A percentile compares a stretch with the other conserved stretches of the same genome.
Evolutionary conservation across 2,888 invertebrate species (phyloP).

Genomic region (Agrotis exclamationis): DNA sequence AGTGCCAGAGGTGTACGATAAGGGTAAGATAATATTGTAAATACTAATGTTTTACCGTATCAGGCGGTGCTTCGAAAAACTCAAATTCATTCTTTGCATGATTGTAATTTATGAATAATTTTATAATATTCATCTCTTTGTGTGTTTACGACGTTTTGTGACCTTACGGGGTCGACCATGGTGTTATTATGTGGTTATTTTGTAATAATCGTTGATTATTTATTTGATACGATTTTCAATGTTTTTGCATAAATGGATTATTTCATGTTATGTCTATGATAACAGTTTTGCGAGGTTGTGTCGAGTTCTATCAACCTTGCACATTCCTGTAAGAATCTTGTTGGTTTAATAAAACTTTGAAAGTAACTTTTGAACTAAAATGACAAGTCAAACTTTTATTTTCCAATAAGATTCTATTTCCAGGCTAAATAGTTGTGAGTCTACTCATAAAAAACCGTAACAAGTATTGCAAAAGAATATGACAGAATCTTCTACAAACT

Average conservation of each 20-base stretch:
- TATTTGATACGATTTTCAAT: slow-evolving; percentile 18
- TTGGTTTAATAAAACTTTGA: slow-evolving; percentile 64
- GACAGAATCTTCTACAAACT: not conserved
- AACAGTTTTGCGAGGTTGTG: slow-evolving; percentile 47
- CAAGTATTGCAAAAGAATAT: not conserved
- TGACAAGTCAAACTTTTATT: slow-evolving; percentile 30
- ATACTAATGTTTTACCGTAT: slow-evolving; percentile 74
- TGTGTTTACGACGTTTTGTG: slow-evolving; percentile 36
- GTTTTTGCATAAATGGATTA: slow-evolving; percentile 42
- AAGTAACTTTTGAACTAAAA: slow-evolving; percentile 43
- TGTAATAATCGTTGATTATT: slow-evolving; percentile 18
- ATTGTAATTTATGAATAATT: slow-evolving; percentile 53
- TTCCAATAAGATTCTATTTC: slow-evolving; percentile 1
- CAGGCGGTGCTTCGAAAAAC: slow-evolving; percentile 72
- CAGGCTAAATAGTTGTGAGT: not conserved
- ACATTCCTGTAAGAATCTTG: slow-evolving; percentile 70
- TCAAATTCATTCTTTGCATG: slow-evolving; percentile 55
- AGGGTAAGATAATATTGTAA: slow-evolving; percentile 82
- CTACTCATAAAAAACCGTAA: not conserved
- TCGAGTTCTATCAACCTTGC: slow-evolving; percentile 45
- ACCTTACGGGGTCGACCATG: slow-evolving; percentile 27
- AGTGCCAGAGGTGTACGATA: slow-evolving; percentile 85
- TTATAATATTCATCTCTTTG: slow-evolving; percentile 43
- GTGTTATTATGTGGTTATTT: not conserved
- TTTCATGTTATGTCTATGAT: slow-evolving; percentile 54